Conservation (phyloP, 2,797 vertebrate genomes). For the Huso huso region DNA sequence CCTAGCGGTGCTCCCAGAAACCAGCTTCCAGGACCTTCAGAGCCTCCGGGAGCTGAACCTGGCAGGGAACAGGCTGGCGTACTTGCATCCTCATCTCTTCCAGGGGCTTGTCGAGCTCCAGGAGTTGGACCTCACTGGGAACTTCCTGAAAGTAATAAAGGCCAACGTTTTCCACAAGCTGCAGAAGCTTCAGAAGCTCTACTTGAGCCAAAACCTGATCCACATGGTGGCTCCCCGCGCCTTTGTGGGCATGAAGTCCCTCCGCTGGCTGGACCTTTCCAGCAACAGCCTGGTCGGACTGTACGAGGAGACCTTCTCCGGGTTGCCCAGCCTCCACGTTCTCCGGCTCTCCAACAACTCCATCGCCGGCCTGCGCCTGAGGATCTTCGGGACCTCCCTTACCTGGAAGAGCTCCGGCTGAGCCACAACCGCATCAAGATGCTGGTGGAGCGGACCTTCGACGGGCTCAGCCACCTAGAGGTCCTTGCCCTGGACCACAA, state of each 20-base stretch:
- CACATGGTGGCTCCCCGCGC: constrained; percentile 72
- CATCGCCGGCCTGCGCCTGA: constrained; percentile 62
- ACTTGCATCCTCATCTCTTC: constrained; percentile 84
- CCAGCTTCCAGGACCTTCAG: constrained; percentile 71
- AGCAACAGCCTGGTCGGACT: constrained; percentile 75
- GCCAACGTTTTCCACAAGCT: constrained; percentile 79
- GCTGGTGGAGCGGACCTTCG: constrained; percentile 73
- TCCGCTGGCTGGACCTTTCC: constrained; percentile 89
- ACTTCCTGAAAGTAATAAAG: constrained; percentile 78
- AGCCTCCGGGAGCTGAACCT: constrained; percentile 80
- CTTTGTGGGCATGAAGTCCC: constrained; percentile 81
- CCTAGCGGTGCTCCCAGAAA: constrained; percentile 77
- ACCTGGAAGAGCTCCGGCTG: constrained; percentile 84
- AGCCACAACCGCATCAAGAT: constrained; percentile 73
- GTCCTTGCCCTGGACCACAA: constrained; percentile 84
- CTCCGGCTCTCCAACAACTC: constrained; percentile 85
- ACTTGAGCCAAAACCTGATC: constrained; percentile 85
- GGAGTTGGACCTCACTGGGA: constrained; percentile 84
- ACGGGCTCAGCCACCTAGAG: constrained; percentile 81
- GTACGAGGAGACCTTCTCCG: constrained; percentile 81
- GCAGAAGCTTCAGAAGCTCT: constrained; percentile 85
- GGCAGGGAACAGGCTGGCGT: constrained; percentile 82
- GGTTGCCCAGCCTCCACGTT: constrained; percentile 78
- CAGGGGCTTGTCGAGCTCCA: constrained; percentile 78
- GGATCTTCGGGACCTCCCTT: constrained; percentile 87